Evolutionary conservation across 2,113 vertebrate species (phyloP), one percentile per base, ranked within the genome.

Genomic region (Esox niger): DNA sequence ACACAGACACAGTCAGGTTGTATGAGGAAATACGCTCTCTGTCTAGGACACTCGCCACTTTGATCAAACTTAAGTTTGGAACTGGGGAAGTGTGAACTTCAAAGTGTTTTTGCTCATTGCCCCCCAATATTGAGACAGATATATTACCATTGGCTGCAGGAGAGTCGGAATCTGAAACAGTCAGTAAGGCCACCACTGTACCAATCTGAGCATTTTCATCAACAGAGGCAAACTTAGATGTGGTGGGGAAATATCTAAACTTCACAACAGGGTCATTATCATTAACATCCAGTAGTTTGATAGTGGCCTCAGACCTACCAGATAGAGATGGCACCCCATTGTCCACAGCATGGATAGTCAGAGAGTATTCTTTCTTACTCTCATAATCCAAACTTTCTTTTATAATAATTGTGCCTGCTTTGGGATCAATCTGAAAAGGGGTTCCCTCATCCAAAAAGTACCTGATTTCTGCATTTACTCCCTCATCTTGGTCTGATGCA

Each of bases 231-330:
- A 95, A 98, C 47, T 95, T 95, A 2, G 97, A 98, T 13, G 93
- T 95, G 56, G 97, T 98, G 0, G 97, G 97, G 35, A 98, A 97
- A 78, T 92, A 93, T 63, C 97, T 90, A 46, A 99, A 99, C 72
- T 95, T 96, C 38, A 99, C 95, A 0, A 96, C 92, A 0, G 97
- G 97, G 77, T 98, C 97, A 0, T 99, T 99, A 74, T 99, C 97
- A 0, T 99, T 99, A 27, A 99, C 95, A 0, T 99, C 97, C 2
- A 95, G 79, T 21, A 99, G 90, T 75, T 90, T 94, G 15, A 99
- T 92, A 0, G 94, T 90, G 3, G 97, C 96, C 75, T 98, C 95
- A 0, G 96, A 88, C 0, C 97, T 90, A 73, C 95, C 94, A 0
- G 92, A 95, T n/a, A 98, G 91, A 0, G 95, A 88, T 0, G 96